Conservation (phyloP, 2,797 vertebrate genomes). For the Fistularia commersonii region DNA sequence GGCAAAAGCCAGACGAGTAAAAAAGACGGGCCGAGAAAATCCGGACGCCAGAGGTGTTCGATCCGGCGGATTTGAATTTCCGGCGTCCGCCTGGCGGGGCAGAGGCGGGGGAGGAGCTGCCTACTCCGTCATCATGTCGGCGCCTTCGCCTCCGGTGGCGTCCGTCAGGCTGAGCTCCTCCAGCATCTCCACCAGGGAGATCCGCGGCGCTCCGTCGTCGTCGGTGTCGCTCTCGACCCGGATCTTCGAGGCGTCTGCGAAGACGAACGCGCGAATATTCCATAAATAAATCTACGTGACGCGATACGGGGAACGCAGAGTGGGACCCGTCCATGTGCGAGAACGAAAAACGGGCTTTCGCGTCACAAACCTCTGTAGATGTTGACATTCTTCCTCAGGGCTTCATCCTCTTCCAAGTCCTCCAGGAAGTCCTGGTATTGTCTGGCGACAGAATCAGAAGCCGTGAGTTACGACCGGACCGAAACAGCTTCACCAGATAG, state of each 20-base stretch:
- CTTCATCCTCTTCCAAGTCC: constrained; percentile 95
- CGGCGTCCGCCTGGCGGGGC: background rate
- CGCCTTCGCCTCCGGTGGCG: constrained; percentile 90
- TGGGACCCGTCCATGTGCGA: no score
- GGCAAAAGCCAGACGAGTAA: no score
- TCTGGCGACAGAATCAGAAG: constrained; percentile 68
- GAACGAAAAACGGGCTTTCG: background rate
- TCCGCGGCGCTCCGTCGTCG: constrained; percentile 87
- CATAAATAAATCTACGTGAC: no score
- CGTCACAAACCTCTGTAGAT: constrained; percentile 89
- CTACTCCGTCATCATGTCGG: constrained; percentile 87
- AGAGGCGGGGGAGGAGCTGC: no score
- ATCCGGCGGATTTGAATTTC: background rate
- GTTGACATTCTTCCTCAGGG: constrained; percentile 92
- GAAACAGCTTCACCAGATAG: background rate
- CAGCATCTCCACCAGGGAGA: constrained; percentile 94
- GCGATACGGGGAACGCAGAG: no score
- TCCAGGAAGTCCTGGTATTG: constrained; percentile 98
- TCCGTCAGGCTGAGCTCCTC: constrained; percentile 92
- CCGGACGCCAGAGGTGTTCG: no score
- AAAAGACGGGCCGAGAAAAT: no score
- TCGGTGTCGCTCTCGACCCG: constrained; percentile 94
- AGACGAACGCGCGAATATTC: background rate
- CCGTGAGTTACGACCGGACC: constrained; percentile 2
- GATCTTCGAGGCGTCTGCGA: constrained; percentile 79